A percentile compares a stretch with the other conserved stretches of the same genome.
These are phyloP conservation scores for Grallaria varia DNA, from an alignment of 2,113 vertebrate genomes.

Conservation along the genomic window DNA sequence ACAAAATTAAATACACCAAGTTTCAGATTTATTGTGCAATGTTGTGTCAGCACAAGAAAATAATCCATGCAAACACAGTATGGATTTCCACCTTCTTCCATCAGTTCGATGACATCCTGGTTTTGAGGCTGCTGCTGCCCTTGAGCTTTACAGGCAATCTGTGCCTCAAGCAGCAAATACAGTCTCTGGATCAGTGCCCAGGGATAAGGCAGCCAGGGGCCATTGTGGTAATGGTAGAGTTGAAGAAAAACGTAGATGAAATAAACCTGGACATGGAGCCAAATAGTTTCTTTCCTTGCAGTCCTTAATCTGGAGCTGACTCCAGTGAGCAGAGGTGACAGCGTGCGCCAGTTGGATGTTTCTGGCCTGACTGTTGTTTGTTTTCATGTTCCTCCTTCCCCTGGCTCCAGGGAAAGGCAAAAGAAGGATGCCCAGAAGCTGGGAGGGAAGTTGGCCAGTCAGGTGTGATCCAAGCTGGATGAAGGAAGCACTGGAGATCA, in stretches of 20 bases:
- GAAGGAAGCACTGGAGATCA: neutral
- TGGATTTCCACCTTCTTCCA: neutral
- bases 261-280: neutral
- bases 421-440: neutral
- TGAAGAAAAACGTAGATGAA: neutral
- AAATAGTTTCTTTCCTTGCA: neutral
- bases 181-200: neutral
- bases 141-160: neutral
- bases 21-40: neutral
- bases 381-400: neutral
- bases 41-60: neutral
- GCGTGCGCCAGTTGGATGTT: neutral
- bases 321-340: rapidly evolving
- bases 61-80: rapidly evolving
- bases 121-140: neutral
- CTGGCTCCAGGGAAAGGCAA: neutral
- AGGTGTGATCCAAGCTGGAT: neutral
- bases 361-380: neutral
- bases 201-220: neutral
- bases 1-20: neutral
- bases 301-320: neutral
- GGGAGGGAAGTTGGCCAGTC: neutral
- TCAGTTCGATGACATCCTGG: rapidly evolving
- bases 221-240: neutral
- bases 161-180: neutral